Percentiles rank a stretch among this genome's conserved stretches.
Conservation (phyloP, 2,797 vertebrate species). For the Sardinella longiceps region DNA sequence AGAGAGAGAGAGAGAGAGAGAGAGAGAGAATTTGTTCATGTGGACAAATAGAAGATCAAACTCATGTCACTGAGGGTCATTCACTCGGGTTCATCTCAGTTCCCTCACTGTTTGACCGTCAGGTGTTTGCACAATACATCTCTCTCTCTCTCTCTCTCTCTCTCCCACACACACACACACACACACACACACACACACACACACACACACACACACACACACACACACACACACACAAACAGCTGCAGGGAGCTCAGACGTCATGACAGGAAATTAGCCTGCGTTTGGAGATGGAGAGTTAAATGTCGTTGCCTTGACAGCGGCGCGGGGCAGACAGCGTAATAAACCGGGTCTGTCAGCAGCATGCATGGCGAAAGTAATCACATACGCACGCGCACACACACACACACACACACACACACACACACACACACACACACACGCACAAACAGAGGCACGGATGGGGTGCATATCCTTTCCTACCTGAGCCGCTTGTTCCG, state of each 20-base stretch:
- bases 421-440: conserved; percentile 24
- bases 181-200: not conserved
- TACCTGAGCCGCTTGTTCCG: conserved; percentile 92
- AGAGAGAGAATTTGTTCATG: too few species aligned
- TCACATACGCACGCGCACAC: not conserved
- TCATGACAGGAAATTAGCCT: conserved; percentile 46
- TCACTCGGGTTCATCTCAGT: not conserved
- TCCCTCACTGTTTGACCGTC: not conserved
- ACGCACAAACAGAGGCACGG: conserved; percentile 16
- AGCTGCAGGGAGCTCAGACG: not conserved
- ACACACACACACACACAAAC: not conserved
- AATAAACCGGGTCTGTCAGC: conserved; percentile 26
- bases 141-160: too few species aligned
- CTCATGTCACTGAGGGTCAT: not conserved
- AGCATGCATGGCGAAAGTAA: not conserved
- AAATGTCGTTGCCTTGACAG: conserved; percentile 30
- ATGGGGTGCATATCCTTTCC: conserved; percentile 38
- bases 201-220: not conserved
- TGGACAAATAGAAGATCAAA: too few species aligned
- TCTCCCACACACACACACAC: not conserved
- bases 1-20: too few species aligned
- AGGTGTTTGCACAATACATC: too few species aligned
- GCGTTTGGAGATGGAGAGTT: conserved; percentile 34
- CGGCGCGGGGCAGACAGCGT: not conserved
- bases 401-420: conserved; percentile 33